Base-by-base conservation (phyloP, 2,113 vertebrate genomes). In the Gopherus flavomarginatus region DNA sequence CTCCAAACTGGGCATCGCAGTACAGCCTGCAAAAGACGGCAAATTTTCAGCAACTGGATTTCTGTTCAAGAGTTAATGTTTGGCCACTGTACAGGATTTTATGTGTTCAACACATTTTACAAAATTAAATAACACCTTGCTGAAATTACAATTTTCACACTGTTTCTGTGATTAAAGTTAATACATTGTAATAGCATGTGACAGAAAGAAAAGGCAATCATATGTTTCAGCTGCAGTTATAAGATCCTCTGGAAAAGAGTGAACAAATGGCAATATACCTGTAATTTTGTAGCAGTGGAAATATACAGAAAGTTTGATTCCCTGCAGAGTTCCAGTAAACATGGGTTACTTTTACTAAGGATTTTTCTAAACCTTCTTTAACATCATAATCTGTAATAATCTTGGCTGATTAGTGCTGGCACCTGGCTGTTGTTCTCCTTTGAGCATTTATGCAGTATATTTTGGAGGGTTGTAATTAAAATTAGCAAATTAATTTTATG, bases 401-500 rank as follows among this genome's bases (percentile, higher is more conserved):
- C 91, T 92, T 79, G 79, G 80, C 53, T 96, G 94, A 95, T 87
- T 83, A 72, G 2, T 21, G 80, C 86, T 65, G 65, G 86, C 88
- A 97, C 89, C 86, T 94, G 88, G 65, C 87, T 93, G 90, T 13
- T 93, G 59, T 81, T 90, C 78, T 89, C 75, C 81, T 94, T 52
- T 83, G 93, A 83, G 79, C 53, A n/a, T 86, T 96, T 96, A 93
- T 87, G 21, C 84, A 90, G 87, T 93, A 77, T 82, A 50, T 90
- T 94, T 92, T 88, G 57, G 93, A 95, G 47, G 65, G 42, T 8
- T 91, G 85, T 89, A 96, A 92, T 90, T 97, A 95, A 96, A 96
- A 96, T 89, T 90, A 96, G 91, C 83, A 88, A 94, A 97, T 96
- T 95, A 95, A 97, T 97, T 97, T 93, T 72, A 83, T 56, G 81